Percentiles rank a stretch among this genome's conserved stretches.
These are phyloP conservation scores for Phrynosoma blainvillii DNA, from an alignment of 2,113 vertebrate genomes.

Conservation along the genomic window DNA sequence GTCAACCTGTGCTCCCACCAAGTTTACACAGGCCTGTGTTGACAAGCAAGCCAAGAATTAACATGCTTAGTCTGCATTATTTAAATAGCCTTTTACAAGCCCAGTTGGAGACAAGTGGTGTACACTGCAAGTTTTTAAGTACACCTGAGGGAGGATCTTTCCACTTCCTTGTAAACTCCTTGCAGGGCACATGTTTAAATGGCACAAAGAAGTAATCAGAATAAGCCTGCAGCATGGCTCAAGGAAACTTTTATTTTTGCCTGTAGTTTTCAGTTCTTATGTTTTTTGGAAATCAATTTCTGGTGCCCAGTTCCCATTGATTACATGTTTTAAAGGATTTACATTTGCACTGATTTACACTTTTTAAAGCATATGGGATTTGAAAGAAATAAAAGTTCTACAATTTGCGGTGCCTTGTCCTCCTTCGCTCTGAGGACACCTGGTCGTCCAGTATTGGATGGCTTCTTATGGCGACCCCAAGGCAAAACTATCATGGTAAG, in stretches of 20 bases:
- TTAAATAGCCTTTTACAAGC: neutral
- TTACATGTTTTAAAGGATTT: neutral
- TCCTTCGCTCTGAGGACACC: neutral
- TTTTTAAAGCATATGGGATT: neutral
- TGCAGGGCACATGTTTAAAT: neutral
- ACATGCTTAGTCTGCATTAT: neutral
- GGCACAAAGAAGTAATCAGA: neutral
- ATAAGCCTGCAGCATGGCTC: neutral
- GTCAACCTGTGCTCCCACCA: neutral
- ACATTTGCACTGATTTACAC: neutral
- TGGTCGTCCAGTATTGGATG: too few relatives aligned
- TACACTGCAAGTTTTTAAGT: neutral
- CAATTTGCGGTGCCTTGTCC: too few relatives aligned
- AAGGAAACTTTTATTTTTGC: neutral
- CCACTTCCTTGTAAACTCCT: neutral
- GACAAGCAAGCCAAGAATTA: neutral
- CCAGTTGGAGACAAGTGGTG: neutral
- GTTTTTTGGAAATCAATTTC: neutral
- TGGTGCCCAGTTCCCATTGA: neutral
- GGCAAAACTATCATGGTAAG: too few relatives aligned
- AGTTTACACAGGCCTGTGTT: neutral
- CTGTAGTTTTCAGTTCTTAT: neutral
- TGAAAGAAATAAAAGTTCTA: neutral
- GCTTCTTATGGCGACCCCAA: too few relatives aligned
- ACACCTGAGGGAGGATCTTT: neutral